These are phyloP conservation scores for Cydia fagiglandana DNA, from an alignment of 1,140 invertebrate genomes.

Conservation along the genomic window DNA sequence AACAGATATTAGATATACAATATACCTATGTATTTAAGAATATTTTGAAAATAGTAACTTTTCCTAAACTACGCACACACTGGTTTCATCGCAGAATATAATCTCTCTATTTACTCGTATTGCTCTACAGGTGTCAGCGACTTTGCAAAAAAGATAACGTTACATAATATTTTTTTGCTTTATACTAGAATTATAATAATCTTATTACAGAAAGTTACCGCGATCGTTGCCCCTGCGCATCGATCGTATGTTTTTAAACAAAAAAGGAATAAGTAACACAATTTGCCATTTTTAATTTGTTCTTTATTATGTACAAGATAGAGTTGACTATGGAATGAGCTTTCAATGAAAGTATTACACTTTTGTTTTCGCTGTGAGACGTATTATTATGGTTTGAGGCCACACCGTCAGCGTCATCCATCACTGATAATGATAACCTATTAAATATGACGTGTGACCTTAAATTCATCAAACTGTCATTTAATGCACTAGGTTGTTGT, in stretches of 20 bases:
- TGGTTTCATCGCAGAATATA: too few species aligned
- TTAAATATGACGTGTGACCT: slow-evolving; percentile 16
- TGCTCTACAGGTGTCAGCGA: not conserved
- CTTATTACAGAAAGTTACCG: slow-evolving; percentile 15
- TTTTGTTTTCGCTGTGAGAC: not conserved
- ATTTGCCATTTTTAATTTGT: not conserved
- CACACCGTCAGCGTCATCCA: slow-evolving; percentile 6
- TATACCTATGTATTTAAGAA: too few species aligned
- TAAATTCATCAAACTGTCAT: slow-evolving; percentile 10
- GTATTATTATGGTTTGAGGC: slow-evolving; percentile 6
- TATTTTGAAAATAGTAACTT: too few species aligned
- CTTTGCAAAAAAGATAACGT: not conserved
- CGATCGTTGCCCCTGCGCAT: slow-evolving; percentile 10
- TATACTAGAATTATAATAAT: slow-evolving; percentile 4
- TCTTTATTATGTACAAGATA: not conserved
- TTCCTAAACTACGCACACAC: too few species aligned
- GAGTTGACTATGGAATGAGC: not conserved
- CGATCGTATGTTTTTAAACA: not conserved
- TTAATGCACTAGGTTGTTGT: not conserved
- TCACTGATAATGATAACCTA: slow-evolving; percentile 10
- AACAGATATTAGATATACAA: too few species aligned
- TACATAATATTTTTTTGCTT: slow-evolving; percentile 2
- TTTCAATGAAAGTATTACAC: not conserved
- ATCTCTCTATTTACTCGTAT: not conserved
- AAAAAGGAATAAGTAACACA: not conserved